Base-by-base conservation (phyloP, 2,888 invertebrate species). In the Eilema sororculum region DNA sequence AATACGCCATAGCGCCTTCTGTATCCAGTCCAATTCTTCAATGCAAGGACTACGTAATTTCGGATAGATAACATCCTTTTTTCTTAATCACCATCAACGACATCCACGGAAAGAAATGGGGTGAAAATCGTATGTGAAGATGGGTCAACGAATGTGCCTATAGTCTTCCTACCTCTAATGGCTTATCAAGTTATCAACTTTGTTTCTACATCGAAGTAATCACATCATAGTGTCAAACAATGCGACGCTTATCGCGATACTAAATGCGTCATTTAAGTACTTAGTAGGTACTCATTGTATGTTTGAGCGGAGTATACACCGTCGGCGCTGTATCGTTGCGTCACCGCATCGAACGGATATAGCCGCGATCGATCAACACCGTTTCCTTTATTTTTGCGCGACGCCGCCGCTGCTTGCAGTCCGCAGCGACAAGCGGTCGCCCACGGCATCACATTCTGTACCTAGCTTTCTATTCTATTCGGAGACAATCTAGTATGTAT, bases 301-400 rank as follows among this genome's bases (percentile, higher is more conserved):
- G 67, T 75, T 82, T 77, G 73, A 77, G 78, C 80, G 75, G 65
- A 72, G 77, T 80, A 76, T 76, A 81, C 68, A 76, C 71, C 73
- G 72, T 62, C 73, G 67, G 70, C 69, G 73, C 63, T 71, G 78
- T 76, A 73, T 71, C 66, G 85, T 91, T 90, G 87, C 91, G 89
- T 91, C 90, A 90, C 78, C 87, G 82, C 83, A 83, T 85, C 81
- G 86, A 84, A 87, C 90, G 86, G 90, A 90, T 91, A 91, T 90
- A 90, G 90, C 85, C 76, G 80, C 89, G 87, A 91, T 92, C 90
- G 90, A 91, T 91, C 90, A 87, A 79, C 80, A 82, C 80, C 73
- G 79, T 76, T 85, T 89, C 87, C 88, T 90, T 90, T 91, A 89
- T 89, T 91, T 91, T 88, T 86, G 87, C 82, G 78, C 83, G 83